Evolutionary conservation across 2,888 invertebrate genomes (phyloP), one percentile per base, ranked within the genome.

Genomic region (Cryptocheilus praepositus): DNA sequence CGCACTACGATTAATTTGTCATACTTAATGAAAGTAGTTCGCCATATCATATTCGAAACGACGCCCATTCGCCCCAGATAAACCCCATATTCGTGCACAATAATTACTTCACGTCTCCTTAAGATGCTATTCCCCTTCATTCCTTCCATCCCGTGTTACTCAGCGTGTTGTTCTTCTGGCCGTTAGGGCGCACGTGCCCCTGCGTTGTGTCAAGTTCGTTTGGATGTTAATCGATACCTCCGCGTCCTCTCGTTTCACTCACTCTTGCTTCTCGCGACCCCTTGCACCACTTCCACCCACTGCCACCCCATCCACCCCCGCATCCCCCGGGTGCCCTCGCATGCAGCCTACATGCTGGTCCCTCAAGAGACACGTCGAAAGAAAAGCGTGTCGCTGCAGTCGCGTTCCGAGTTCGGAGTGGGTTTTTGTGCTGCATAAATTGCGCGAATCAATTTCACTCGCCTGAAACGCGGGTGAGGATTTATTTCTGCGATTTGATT

Each of bases 131-230:
- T n/a, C n/a, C n/a, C n/a, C n/a, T n/a, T n/a, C n/a, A n/a, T 7
- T 36, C 7, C 11, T 11, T 4, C 11, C 13, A 36, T 36, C 11
- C 36, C 57, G 16, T 22, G 28, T 25, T 4, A 52, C 54, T 18
- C 44, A 25, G 46, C 11, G 3, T 2, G 16, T 15, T 2, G 16
- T 15, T 13, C n/a, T 46, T 21, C 58, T 52, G 59, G 44, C 63
- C 61, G 55, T 60, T 63, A 63, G 70, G 49, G 63, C 51, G 56
- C 62, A 57, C 60, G 57, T 60, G 57, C 36, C 36, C 36, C 36
- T 36, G 52, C 44, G 62, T 60, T 66, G 73, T 70, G 73, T 73
- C 74, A 74, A 74, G 74, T 74, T 74, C 74, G 66, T 59, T 64
- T 56, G 65, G 66, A 64, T 59, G 70, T 70, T 67, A 73, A 74